These are phyloP conservation scores for Tribolium castaneum DNA, from an alignment of 1,140 invertebrate genomes.

Conservation along the genomic window DNA sequence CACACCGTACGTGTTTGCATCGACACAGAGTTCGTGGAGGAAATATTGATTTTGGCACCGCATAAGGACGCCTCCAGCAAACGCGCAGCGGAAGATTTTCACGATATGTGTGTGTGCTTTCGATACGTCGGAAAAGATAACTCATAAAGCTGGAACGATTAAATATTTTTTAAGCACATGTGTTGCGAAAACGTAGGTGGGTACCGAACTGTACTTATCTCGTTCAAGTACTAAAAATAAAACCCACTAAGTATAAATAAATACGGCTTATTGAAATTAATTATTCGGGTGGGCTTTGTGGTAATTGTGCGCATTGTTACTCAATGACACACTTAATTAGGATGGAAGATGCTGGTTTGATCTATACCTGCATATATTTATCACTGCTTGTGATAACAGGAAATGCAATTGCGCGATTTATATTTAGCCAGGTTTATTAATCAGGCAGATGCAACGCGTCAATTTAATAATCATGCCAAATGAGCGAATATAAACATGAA, in stretches of 20 bases:
- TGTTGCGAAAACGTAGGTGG: neutral
- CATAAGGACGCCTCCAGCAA: constrained; percentile 26
- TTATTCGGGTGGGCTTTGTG: neutral
- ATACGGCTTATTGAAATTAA: constrained; percentile 1
- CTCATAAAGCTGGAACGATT: constrained; percentile 6
- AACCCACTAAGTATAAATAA: neutral
- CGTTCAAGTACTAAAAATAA: constrained; percentile 9
- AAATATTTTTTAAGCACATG: constrained; percentile 29
- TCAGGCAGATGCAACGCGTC: neutral
- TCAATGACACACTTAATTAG: neutral
- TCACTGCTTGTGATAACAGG: neutral
- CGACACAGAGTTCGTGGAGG: constrained; percentile 27
- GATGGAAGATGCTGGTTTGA: neutral
- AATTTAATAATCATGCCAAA: neutral
- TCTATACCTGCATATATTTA: neutral
- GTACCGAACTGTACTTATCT: neutral
- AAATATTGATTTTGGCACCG: constrained; percentile 53
- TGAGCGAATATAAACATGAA: neutral
- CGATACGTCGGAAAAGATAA: constrained; percentile 26
- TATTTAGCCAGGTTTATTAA: neutral
- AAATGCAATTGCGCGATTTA: neutral
- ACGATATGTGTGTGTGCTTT: constrained; percentile 28
- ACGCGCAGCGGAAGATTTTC: constrained; percentile 29
- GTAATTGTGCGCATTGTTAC: neutral
- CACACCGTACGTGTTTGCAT: constrained; percentile 18